Percentiles rank a stretch among this genome's conserved stretches.
Conservation (phyloP, 2,888 invertebrate genomes). For the Mesopsocus fuscifrons region DNA sequence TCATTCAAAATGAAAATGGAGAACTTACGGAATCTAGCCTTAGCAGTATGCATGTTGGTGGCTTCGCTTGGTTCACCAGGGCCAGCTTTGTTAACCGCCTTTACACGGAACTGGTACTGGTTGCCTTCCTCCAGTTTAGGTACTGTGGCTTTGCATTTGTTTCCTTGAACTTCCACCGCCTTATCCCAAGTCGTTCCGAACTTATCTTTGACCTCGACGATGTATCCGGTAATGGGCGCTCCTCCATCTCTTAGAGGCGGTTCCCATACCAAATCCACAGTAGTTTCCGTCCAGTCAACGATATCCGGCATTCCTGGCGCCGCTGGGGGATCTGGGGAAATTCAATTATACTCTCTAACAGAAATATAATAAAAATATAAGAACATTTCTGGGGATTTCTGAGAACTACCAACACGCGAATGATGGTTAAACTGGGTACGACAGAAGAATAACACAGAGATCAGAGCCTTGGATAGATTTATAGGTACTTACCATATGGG, state of each 20-base stretch:
- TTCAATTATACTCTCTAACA: constrained; percentile 1
- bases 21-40: constrained; percentile 66
- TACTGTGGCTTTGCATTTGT: constrained; percentile 69
- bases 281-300: constrained; percentile 78
- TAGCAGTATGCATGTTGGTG: constrained; percentile 80
- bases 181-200: constrained; percentile 69
- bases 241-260: constrained; percentile 78
- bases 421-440: no score
- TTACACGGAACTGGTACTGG: constrained; percentile 84
- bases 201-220: constrained; percentile 83
- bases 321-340: constrained; percentile 43
- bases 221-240: constrained; percentile 82
- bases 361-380: neutral
- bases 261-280: constrained; percentile 80
- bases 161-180: constrained; percentile 67
- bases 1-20: no score
- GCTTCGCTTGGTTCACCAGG: constrained; percentile 81
- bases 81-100: constrained; percentile 93
- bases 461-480: neutral
- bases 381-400: neutral
- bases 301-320: constrained; percentile 82
- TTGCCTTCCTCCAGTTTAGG: constrained; percentile 81
- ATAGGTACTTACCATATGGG: constrained; percentile 50
- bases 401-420: no score
- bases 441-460: no score